A percentile compares a stretch with the other conserved stretches of the same genome.
Conservation (phyloP, 1,140 invertebrate genomes). For the Microvelia longipes region DNA sequence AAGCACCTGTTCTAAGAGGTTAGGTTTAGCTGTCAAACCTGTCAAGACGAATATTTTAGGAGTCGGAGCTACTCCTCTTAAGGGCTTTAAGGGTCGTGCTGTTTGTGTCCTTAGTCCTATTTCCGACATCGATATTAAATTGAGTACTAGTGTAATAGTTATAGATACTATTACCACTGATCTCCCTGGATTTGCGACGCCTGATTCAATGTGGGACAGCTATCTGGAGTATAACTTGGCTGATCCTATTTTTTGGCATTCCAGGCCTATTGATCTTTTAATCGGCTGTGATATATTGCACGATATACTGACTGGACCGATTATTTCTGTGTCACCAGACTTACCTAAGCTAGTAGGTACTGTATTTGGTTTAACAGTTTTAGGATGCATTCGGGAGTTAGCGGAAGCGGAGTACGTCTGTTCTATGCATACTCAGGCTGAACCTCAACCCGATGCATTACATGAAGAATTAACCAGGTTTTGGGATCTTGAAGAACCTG, state of each 20-base stretch:
- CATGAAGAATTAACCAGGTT: not conserved
- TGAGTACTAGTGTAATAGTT: not conserved
- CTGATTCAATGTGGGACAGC: not conserved
- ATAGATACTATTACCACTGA: not conserved
- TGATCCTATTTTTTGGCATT: not conserved
- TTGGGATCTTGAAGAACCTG: not conserved
- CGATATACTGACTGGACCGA: not conserved
- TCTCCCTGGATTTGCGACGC: not conserved
- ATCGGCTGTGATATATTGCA: not conserved
- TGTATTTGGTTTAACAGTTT: not conserved
- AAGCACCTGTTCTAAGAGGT: not conserved
- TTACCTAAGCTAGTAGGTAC: not conserved
- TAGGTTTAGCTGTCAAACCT: not conserved
- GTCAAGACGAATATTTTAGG: not conserved
- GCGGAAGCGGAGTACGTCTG: not conserved
- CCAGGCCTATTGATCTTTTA: not conserved
- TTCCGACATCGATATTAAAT: not conserved
- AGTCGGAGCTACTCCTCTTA: not conserved
- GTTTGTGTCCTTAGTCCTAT: not conserved
- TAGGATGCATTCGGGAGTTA: not conserved
- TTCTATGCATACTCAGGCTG: not conserved
- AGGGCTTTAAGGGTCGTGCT: not conserved
- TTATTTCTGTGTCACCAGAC: not conserved
- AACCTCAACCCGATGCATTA: not conserved
- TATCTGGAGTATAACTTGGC: not conserved